Evolutionary conservation across 2,113 vertebrate genomes (phyloP), one percentile per base, ranked within the genome.

Genomic region (Toxotes jaculatrix): DNA sequence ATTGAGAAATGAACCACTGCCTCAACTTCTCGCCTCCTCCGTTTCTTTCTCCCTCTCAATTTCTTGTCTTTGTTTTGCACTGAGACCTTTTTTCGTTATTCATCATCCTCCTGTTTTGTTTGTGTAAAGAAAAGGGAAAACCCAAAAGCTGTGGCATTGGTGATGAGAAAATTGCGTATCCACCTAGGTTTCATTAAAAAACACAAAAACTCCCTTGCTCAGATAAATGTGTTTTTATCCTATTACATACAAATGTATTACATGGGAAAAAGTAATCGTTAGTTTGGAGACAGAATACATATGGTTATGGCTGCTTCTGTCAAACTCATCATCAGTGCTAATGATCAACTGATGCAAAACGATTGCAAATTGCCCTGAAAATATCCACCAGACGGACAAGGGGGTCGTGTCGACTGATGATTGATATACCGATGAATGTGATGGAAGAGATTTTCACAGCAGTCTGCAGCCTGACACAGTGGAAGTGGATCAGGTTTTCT

Each of bases 1-100:
- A 85, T 93, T 0, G 4, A 63, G 82, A 65, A 40, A 34, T 23
- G 38, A 87, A 77, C 66, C 36, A 1, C 71, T 82, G 67, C 55
- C 65, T 79, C 67, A 57, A 66, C 56, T 80, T 57, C 38, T 89
- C 40, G 40, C 74, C 67, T 38, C 13, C 19, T 55, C 34, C 19
- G 0, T 55, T 38, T 64, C 36, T 66, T 55, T 69, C 42, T 62
- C 19, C 59, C 27, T 19, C 14, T 49, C 21, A 4, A 45, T 23
- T 13, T 47, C 27, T 49, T 49, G 36, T 56, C 13, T 57, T 40
- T 77, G 11, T 70, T 64, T 75, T 55, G 3, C 42, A 66, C 53
- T 17, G 62, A 8, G 40, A 1, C 31, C 40, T 11, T 67, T 72
- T 68, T 63, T 42, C 56, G 56, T 4, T 36, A 3, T 51, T 67